Conservation (phyloP, 1,140 invertebrate genomes). For the Olivierus martensii region DNA sequence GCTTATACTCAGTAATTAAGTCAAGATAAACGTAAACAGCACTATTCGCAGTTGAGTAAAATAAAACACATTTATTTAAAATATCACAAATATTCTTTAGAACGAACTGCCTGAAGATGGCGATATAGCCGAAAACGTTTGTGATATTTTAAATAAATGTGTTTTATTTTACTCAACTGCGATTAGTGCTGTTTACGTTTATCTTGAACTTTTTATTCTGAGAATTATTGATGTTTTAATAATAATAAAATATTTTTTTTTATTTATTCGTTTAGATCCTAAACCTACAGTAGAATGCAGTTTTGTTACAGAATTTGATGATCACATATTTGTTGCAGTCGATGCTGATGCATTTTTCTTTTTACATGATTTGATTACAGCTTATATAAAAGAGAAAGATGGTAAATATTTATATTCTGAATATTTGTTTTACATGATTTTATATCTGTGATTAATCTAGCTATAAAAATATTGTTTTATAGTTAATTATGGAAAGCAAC, state of each 20-base stretch:
- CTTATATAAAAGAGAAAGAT: constrained; percentile 86
- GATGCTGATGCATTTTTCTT: constrained; percentile 97
- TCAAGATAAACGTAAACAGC: too few species aligned
- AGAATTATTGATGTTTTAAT: too few species aligned
- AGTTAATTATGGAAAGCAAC: constrained; percentile 16
- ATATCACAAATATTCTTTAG: too few species aligned
- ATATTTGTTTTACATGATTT: background rate
- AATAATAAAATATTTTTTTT: constrained; percentile 26
- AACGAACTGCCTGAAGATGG: too few species aligned
- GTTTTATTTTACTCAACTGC: too few species aligned
- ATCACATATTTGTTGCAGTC: constrained; percentile 95
- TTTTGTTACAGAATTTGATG: constrained; percentile 96
- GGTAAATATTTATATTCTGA: constrained; percentile 34
- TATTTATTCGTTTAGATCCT: constrained; percentile 41
- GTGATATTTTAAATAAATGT: too few species aligned
- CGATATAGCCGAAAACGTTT: too few species aligned
- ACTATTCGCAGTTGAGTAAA: too few species aligned
- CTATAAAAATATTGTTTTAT: constrained; percentile 1
- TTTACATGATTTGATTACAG: constrained; percentile 88
- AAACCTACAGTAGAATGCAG: constrained; percentile 87
- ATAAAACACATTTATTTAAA: too few species aligned
- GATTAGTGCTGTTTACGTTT: too few species aligned
- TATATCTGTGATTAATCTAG: background rate
- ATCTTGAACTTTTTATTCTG: too few species aligned
- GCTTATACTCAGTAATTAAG: too few species aligned